Evolutionary conservation across 2,113 vertebrate species (phyloP).

Genomic region (Dicentrarchus labrax): DNA sequence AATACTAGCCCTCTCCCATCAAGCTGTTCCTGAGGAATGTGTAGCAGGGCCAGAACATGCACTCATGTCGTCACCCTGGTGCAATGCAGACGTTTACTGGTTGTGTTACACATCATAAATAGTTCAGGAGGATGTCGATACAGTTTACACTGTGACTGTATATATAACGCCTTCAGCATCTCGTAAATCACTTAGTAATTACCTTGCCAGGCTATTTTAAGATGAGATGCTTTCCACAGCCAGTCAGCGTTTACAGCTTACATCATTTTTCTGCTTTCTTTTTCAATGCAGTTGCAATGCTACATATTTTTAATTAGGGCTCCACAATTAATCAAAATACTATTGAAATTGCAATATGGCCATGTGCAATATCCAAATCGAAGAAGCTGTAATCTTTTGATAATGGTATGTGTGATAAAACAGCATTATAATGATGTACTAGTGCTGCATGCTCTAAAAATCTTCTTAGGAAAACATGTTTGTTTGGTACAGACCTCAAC

Average conservation of each 20-base stretch:
- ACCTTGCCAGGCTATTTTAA: constrained; percentile 63
- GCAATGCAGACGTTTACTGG: constrained; percentile 46
- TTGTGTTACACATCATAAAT: constrained; percentile 53
- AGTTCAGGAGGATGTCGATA: constrained; percentile 25
- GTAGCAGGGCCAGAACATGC: constrained; percentile 40
- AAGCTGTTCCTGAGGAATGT: constrained; percentile 30
- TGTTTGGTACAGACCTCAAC: too few relatives aligned
- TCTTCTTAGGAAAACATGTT: too few relatives aligned
- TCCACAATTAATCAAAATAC: too few relatives aligned
- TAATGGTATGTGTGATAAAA: too few relatives aligned
- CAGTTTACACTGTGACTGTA: constrained; percentile 51
- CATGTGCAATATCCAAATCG: too few relatives aligned
- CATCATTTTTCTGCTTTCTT: background rate
- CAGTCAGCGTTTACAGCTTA: background rate
- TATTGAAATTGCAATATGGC: too few relatives aligned
- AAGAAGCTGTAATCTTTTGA: too few relatives aligned
- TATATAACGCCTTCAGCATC: constrained; percentile 59
- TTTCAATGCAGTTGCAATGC: background rate
- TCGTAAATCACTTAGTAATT: constrained; percentile 75
- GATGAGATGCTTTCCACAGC: constrained; percentile 37
- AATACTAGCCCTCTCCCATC: constrained; percentile 1
- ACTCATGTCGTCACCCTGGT: constrained; percentile 42
- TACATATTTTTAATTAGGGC: background rate
- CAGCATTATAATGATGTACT: too few relatives aligned
- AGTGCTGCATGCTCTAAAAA: too few relatives aligned